Conservation (phyloP, 2,113 vertebrate genomes). For the Scolopax mira region DNA sequence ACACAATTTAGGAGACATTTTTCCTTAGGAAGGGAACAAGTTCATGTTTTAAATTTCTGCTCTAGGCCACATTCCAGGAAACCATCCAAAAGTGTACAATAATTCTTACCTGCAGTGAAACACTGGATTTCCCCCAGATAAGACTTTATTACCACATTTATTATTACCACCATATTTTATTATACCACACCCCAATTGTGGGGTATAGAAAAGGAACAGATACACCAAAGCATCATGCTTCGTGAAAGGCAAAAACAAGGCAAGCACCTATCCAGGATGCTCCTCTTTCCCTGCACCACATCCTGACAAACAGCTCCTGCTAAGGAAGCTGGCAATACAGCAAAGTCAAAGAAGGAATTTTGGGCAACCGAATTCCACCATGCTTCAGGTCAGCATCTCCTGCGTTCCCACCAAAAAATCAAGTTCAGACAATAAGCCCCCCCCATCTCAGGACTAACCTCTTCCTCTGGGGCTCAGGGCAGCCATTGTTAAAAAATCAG, state of each 20-base stretch:
- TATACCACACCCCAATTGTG: not conserved
- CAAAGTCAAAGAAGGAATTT: not conserved
- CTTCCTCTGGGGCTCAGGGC: not conserved
- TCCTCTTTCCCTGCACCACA: not conserved
- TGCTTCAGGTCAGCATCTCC: not conserved
- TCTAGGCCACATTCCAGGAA: not conserved
- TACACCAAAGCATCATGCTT: not conserved
- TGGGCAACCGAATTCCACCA: not conserved
- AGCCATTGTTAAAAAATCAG: not conserved
- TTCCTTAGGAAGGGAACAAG: not conserved
- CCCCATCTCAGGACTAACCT: not conserved
- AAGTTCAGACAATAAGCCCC: not conserved
- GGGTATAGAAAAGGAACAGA: not conserved
- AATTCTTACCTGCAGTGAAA: not conserved
- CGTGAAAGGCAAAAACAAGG: not conserved
- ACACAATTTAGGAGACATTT: not conserved
- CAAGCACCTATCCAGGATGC: rapidly evolving
- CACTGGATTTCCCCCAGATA: not conserved
- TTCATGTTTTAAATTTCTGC: not conserved
- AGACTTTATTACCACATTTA: not conserved
- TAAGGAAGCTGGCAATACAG: not conserved
- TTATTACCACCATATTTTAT: too few relatives aligned
- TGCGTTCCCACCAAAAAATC: not conserved
- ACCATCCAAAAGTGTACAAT: not conserved
- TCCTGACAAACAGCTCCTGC: rapidly evolving